Evolutionary conservation across 2,888 invertebrate genomes (phyloP), one percentile per base, ranked within the genome.

Genomic region (Atrina japonica): DNA sequence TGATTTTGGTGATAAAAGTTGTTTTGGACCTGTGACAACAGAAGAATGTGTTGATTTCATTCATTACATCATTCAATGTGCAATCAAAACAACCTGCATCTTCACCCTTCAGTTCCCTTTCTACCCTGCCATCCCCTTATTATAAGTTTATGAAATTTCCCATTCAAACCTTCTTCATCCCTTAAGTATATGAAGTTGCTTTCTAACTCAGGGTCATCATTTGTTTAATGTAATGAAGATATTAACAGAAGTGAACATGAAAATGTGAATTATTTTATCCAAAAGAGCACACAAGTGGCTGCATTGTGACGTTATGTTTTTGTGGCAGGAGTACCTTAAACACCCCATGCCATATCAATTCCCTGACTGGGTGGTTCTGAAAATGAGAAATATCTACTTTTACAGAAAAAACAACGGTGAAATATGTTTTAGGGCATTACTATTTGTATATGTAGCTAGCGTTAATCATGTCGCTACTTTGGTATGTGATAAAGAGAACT

Each of bases 1-100:
- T 41, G 63, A 45, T 69, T 64, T 64, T 45, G 70, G 70, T 59
- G 70, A 70, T 47, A 70, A 60, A 40, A 70, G 43, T 29, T 59
- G 70, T 49, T 65, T 59, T 40, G 70, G 65, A 70, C 70, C 70
- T 70, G 70, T 70, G 16, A 29, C 58, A 70, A 64, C 41, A 59
- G 45, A 59, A 59, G 14, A 45, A 43, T 45, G 18, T 27, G 25
- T 27, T 43, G 25, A 18, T 43, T 59, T 59, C 6, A 35, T 35
- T 35, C 35, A 35, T 7, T 35, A 47, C 7, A 47, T 14, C 6
- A 16, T 21, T n/a, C 7, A 47, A 7, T 21, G 21, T 47, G 47
- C 47, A 47, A 47, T 7, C 47, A 47, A 21, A 47, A 47, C 5
- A 11, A 35, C 11, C 35, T 35, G 35, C 11, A 35, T 35, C 35